Evolutionary conservation across 2,113 vertebrate genomes (phyloP).

Genomic region (Cinclus cinclus): DNA sequence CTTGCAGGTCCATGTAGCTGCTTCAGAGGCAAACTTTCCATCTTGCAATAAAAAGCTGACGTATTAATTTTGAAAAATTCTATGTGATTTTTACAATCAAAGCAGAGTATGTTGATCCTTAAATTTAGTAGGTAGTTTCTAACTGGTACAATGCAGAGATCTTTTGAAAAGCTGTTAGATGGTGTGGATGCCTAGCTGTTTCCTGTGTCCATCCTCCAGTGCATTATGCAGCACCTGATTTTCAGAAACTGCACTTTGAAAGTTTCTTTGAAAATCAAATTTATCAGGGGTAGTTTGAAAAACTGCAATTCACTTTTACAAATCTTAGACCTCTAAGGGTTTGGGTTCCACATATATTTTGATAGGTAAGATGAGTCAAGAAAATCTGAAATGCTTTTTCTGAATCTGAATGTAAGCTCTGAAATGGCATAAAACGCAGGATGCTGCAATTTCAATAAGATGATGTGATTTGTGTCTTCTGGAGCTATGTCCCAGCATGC

Average conservation of each 20-base stretch:
- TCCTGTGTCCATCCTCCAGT: not conserved
- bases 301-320: not conserved
- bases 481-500: not conserved
- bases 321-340: not conserved
- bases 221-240: not conserved
- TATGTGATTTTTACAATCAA: not conserved
- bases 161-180: not conserved
- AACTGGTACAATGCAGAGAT: not conserved
- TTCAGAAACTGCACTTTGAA: not conserved
- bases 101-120: not conserved
- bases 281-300: not conserved
- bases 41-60: not conserved
- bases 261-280: not conserved
- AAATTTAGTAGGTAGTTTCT: not conserved
- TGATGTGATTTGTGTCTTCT: not conserved
- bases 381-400: not conserved
- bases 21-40: not conserved
- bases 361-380: not conserved
- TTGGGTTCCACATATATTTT: not conserved
- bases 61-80: not conserved
- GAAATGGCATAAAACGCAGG: not conserved
- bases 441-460: not conserved
- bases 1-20: not conserved
- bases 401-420: not conserved
- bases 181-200: not conserved